Evolutionary conservation across 2,113 vertebrate genomes (phyloP), one percentile per base, ranked within the genome.

Genomic region (Ascaphus truei): DNA sequence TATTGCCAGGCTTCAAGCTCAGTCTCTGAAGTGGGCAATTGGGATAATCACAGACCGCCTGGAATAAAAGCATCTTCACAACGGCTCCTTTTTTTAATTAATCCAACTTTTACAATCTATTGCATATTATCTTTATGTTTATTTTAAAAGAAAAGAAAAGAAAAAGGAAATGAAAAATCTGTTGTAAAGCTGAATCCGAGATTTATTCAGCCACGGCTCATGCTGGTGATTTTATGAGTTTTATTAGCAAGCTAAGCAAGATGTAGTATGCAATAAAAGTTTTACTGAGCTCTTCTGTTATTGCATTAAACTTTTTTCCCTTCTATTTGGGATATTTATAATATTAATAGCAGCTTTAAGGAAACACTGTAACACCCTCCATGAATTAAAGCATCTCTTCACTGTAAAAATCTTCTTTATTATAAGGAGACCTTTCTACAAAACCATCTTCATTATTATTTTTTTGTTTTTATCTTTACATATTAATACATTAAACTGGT

Each of bases 231-330:
- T 74, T 82, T 81, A 75, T 67, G 62, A 1, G 29, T 75, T 81
- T 85, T 84, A 77, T 81, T 85, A 84, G 73, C 72, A 72, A 83
- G 58, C 74, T 75, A 76, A 80, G 75, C 34, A 78, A 77, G 76
- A 81, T 72, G 43, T 72, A 82, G 73, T 60, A 62, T 45, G 47
- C 59, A 71, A 45, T 83, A 77, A 79, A 83, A 58, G 34, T 68
- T 85, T 81, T 79, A 77, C 59, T 76, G 1, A 48, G 26, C 10
- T 71, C 23, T 73, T 18, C 37, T 74, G 59, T 22, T 77, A 16
- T 62, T 61, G 52, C 67, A 76, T 79, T 78, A 61, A 72, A 18
- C 27, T 76, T 83, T 16, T 67, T 76, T 72, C 25, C 16, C 52
- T 55, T 30, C 37, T 67, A 36, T 61, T 73, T 61, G 36, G 57